A percentile compares a stretch with the other conserved stretches of the same genome.
phyloP scores from a whole-genome alignment of 1,140 invertebrate species.

The Drosophila persimilis region DNA sequence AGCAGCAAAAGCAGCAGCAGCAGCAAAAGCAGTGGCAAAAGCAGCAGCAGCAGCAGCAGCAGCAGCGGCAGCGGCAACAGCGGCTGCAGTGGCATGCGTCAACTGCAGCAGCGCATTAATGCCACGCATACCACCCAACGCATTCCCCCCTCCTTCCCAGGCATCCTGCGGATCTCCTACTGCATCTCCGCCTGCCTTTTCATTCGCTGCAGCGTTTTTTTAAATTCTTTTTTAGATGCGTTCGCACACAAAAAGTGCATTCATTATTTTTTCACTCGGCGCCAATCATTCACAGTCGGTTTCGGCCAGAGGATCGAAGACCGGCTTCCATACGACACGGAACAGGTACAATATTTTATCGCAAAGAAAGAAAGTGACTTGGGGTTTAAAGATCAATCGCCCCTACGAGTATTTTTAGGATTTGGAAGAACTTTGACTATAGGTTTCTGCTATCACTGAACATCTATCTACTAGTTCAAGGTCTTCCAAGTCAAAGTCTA shows the following conservation, averaged over 20 bases:
- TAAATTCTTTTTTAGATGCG: conserved; percentile 62
- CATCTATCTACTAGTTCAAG: too few relatives aligned
- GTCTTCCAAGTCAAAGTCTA: too few relatives aligned
- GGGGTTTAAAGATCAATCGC: too few relatives aligned
- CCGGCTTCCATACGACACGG: too few relatives aligned
- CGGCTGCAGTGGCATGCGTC: conserved; percentile 6
- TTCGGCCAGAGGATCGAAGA: background rate
- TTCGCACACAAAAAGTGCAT: conserved; percentile 36
- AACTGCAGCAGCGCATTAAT: conserved; percentile 28
- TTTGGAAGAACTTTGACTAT: too few relatives aligned
- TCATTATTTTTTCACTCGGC: conserved; percentile 35
- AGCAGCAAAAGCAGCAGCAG: background rate
- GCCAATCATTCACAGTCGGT: conserved; percentile 39
- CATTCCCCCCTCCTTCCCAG: background rate
- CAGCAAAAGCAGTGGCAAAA: conserved; percentile 3
- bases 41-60: conserved; percentile 1
- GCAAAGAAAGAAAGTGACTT: background rate
- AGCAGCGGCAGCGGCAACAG: background rate
- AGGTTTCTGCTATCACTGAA: too few relatives aligned
- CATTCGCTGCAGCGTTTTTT: conserved; percentile 50
- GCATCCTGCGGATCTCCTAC: conserved; percentile 17
- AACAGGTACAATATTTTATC: too few relatives aligned
- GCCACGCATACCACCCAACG: conserved; percentile 6
- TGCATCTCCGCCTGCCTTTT: conserved; percentile 38
- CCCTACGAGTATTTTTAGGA: too few relatives aligned